Base-by-base conservation (phyloP, 2,113 vertebrate genomes). In the Corythoichthys intestinalis region DNA sequence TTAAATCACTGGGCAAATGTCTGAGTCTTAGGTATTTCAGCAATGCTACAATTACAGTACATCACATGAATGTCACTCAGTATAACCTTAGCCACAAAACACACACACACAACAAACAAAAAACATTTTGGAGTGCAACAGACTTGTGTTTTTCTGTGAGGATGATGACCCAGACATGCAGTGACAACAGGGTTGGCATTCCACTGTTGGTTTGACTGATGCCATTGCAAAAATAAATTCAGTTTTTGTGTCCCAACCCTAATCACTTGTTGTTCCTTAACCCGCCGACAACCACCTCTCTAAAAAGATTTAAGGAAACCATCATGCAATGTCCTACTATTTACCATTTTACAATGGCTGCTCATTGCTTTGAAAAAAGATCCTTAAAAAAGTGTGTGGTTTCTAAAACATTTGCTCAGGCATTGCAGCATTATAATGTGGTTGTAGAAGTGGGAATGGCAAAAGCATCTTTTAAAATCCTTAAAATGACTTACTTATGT, bases 401-500 rank as follows among this genome's bases (percentile, higher is more conserved):
- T 14, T 38, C 2, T 11, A 46, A 39, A 39, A 39, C 10, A 20
- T 62, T 35, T 44, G n/a, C 39, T 20, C n/a, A 20, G 28, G 20
- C 0, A 70, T 65, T 57, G 62, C 49, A 46, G 74, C 60, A 81
- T 75, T 69, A 62, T 17, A 78, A 61, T 63, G 60, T 60, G 46
- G 44, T 50, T 7, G 13, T 65, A 67, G 62, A 65, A 10, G 65
- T 50, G 11, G 62, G 48, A 47, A 35, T n/a, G 37, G 34, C 17
- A 67, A 58, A 6, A 6, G 48, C 9, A 66, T 17, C 41, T 44
- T 44, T 44, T 0, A 63, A 68, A 15, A 62, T 68, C 50, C 73
- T 64, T 54, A 67, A 75, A 69, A 66, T 39, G 4, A 57, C 53
- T 66, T 47, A 79, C 73, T 80, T 82, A 75, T 80, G 83, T 65